These are phyloP conservation scores for Clytia hemisphaerica DNA, from an alignment of 30 jellyfish, hydroid and myxozoan genomes.

Conservation along the genomic window DNA sequence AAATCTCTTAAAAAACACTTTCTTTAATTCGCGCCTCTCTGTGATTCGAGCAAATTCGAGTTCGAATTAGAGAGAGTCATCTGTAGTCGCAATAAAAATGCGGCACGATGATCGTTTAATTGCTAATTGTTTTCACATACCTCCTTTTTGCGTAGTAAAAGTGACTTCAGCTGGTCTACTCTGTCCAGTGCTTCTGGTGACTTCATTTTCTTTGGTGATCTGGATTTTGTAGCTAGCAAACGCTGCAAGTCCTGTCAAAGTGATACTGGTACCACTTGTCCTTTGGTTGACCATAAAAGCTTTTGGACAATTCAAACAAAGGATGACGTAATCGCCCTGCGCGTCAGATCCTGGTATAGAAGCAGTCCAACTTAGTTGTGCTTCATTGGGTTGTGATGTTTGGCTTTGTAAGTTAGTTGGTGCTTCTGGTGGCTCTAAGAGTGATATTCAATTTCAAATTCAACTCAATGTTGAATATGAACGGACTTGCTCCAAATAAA, in stretches of 20 bases:
- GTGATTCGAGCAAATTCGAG: background rate
- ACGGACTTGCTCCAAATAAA: background rate
- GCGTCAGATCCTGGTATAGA: constrained; percentile 10
- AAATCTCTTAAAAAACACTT: too few species aligned
- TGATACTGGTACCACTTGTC: background rate
- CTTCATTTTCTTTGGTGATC: constrained; percentile 35
- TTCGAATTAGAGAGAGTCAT: background rate
- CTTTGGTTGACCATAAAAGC: background rate
- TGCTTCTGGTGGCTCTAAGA: constrained; percentile 16
- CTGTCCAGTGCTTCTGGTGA: constrained; percentile 51
- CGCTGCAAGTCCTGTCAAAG: constrained; percentile 29
- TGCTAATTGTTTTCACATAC: constrained; percentile 33
- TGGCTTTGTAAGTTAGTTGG: constrained; percentile 2
- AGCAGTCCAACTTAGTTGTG: constrained; percentile 10
- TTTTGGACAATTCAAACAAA: constrained; percentile 12
- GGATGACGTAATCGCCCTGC: constrained; percentile 12
- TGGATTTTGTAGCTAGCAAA: constrained; percentile 25
- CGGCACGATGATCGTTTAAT: background rate
- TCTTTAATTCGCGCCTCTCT: too few species aligned
- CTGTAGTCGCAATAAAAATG: background rate
- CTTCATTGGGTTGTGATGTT: background rate
- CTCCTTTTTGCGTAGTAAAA: constrained; percentile 58
- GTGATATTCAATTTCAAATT: background rate
- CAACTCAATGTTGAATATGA: background rate
- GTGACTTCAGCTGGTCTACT: background rate